Conservation (phyloP, 1,140 invertebrate species). For the Thrips palmi region DNA sequence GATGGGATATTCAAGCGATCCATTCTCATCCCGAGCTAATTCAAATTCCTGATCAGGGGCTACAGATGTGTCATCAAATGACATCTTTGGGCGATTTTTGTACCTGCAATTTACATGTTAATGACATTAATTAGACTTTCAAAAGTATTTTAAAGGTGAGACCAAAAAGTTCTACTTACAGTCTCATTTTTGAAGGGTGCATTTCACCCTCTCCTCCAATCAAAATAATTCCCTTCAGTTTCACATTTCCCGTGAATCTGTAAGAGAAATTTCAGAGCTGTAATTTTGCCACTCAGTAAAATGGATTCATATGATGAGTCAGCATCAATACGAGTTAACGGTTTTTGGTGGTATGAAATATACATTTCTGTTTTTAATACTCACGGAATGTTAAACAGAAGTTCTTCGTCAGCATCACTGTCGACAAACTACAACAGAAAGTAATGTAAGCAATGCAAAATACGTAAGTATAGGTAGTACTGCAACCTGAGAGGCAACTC, state of each 20-base stretch:
- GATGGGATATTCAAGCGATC: constrained; percentile 68
- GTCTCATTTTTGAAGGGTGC: constrained; percentile 66
- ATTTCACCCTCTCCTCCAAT: constrained; percentile 66
- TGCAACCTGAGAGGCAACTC: too few species aligned
- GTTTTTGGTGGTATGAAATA: too few species aligned
- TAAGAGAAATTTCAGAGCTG: constrained; percentile 17
- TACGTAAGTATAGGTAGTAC: not conserved
- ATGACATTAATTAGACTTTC: not conserved
- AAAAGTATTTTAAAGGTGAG: constrained; percentile 5
- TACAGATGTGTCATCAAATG: constrained; percentile 64
- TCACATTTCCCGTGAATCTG: constrained; percentile 82
- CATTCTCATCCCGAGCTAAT: constrained; percentile 54
- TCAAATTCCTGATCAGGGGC: constrained; percentile 84
- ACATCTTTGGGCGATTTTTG: constrained; percentile 85
- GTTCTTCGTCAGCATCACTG: constrained; percentile 86
- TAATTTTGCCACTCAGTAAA: constrained; percentile 9
- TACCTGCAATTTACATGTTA: constrained; percentile 39
- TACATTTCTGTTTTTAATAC: constrained; percentile 18
- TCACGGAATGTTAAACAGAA: constrained; percentile 86
- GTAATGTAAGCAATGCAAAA: constrained; percentile 4
- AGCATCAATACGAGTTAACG: too few species aligned
- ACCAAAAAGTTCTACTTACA: constrained; percentile 42
- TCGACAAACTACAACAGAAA: constrained; percentile 60
- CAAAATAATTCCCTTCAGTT: constrained; percentile 83
- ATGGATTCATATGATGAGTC: too few species aligned